Evolutionary conservation across 2,888 invertebrate species (phyloP), one percentile per base, ranked within the genome.

Genomic region (Drosophila helvetica): DNA sequence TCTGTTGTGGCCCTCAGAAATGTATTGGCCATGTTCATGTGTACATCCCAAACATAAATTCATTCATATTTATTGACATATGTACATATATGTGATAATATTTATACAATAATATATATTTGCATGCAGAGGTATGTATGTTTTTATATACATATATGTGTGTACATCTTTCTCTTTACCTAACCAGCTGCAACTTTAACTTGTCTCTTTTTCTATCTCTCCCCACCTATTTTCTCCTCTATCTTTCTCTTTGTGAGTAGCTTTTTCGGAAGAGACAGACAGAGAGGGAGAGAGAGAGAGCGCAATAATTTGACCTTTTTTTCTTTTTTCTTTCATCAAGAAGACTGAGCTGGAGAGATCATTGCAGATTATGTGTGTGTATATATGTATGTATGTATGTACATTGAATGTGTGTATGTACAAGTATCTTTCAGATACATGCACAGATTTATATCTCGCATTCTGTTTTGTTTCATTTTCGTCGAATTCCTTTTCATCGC

Each of bases 221-320:
- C 18, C 43, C 33, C 33, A 27, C 25, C n/a, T 8, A 27, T 45
- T 55, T 52, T 63, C 53, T 63, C 18, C 22, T 12, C 30, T 69
- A 38, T 38, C 30, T 43, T 33, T 65, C 33, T 53, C 45, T 64
- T 47, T 57, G 48, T 68, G 61, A 27, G 43, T 25, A 19, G 18
- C 60, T 58, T 55, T 55, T 55, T 56, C 43, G 68, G 38, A 19
- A 25, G 47, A 17, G 42, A 38, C 25, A 47, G 38, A 48, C 5
- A 12, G 33, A 12, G 48, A 47, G 61, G 42, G 48, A 30, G 50
- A 7, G 18, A 56, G 56, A 19, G 59, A 33, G 22, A 2, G 51
- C 62, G 69, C 80, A 78, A 82, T 82, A 88, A 83, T 88, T 83
- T 83, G 88, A 88, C 88, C 82, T 86, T 81, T 82, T 82, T 22